Conservation (phyloP, 2,888 invertebrate species). For the Acanthosepion pharaonis region DNA sequence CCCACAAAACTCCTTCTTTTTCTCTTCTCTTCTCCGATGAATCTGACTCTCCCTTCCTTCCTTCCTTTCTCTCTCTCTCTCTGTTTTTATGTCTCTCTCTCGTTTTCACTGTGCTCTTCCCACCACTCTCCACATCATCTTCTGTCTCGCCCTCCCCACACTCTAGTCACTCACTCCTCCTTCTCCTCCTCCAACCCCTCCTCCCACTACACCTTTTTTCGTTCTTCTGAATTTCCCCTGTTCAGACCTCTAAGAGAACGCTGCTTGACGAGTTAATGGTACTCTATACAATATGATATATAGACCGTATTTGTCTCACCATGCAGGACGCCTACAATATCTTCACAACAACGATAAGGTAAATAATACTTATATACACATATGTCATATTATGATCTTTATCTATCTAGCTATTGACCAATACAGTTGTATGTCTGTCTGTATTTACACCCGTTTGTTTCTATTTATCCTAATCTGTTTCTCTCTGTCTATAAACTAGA, state of each 20-base stretch:
- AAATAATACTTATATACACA: constrained; percentile 15
- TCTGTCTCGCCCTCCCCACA: neutral
- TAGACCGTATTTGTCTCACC: constrained; percentile 4
- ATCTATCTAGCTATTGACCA: too few relatives aligned
- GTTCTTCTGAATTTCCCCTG: neutral
- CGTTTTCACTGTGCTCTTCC: neutral
- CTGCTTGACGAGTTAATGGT: neutral
- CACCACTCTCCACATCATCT: neutral
- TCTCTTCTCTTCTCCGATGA: neutral
- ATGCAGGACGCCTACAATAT: constrained; percentile 33
- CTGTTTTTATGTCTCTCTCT: neutral
- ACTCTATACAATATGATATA: constrained; percentile 22
- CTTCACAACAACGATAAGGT: constrained; percentile 23
- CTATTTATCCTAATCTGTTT: too few relatives aligned
- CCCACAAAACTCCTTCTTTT: neutral
- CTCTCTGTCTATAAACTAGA: too few relatives aligned
- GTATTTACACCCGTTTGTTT: too few relatives aligned
- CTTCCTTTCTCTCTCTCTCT: neutral
- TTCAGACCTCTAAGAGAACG: constrained; percentile 8
- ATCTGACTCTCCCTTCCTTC: neutral
- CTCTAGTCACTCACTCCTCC: neutral
- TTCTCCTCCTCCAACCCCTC: neutral
- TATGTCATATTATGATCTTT: neutral
- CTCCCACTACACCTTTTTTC: neutral
- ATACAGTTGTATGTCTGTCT: too few relatives aligned